Evolutionary conservation across 2,113 vertebrate species (phyloP).

Genomic region (Thomomys bottae): DNA sequence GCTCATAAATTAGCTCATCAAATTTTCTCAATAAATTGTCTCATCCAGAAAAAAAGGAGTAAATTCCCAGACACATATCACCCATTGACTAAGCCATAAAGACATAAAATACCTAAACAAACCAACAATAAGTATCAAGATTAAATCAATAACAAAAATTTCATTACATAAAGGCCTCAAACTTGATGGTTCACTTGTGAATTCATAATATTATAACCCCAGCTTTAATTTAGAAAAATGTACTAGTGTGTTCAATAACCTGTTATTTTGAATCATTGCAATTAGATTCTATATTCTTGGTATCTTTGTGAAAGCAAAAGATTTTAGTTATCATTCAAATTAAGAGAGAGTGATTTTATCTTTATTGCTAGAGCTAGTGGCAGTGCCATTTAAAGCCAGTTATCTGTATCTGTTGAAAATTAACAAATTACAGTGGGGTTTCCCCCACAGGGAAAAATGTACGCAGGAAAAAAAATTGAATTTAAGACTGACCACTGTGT

Average conservation of each 20-base stretch:
- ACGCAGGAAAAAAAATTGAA: not conserved
- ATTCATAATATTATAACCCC: not conserved
- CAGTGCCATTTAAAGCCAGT: not conserved
- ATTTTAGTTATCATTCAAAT: not conserved
- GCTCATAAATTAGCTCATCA: too few species aligned
- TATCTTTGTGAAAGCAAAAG: not conserved
- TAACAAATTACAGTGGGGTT: not conserved
- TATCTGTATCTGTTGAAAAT: constrained; percentile 24
- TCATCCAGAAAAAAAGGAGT: too few species aligned
- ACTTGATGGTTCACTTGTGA: not conserved
- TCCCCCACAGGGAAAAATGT: not conserved
- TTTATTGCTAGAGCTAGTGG: not conserved
- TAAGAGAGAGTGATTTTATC: not conserved
- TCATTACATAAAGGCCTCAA: too few species aligned
- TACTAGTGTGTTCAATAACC: not conserved
- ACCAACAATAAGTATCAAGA: not conserved
- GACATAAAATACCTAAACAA: too few species aligned
- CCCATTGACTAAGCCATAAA: too few species aligned
- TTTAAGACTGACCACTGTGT: not conserved
- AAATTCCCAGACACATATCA: too few species aligned
- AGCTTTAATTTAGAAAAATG: constrained; percentile 10
- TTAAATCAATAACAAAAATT: not conserved
- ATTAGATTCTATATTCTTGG: not conserved
- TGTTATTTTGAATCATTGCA: not conserved
- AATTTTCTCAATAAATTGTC: too few species aligned